Evolutionary conservation across 2,888 invertebrate genomes (phyloP), one percentile per base, ranked within the genome.

Genomic region (Torymus texanus): DNA sequence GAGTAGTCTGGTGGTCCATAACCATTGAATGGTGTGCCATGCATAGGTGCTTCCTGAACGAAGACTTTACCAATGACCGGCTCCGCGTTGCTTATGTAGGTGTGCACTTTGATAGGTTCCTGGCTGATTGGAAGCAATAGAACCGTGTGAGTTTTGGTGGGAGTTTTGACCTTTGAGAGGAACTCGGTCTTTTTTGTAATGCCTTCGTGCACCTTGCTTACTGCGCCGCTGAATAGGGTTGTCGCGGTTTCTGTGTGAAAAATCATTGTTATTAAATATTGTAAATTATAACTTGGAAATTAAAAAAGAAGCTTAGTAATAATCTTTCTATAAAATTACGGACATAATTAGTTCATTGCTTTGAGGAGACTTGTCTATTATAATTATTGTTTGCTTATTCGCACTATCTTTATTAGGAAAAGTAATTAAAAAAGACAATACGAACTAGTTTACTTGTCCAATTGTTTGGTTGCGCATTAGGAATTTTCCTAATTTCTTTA

Each of bases 1-100:
- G 72, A 61, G n/a, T 63, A 21, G 13, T 61, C 11, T 13, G 78
- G 62, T 2, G 73, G 51, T 13, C 58, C 78, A 21, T 72, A 74
- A 18, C 24, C 41, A n/a, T 50, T 4, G 14, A 24, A n/a, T 18
- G 70, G 11, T 21, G 51, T 8, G 14, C 13, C 53, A 10, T 68
- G 12, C n/a, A n/a, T 14, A n/a, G 41, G 11, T 55, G 14, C 2
- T 10, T 70, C 61, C 8, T 55, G 55, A 8, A 78, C 73, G 14
- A 61, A 68, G 1, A 78, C 68, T 24, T 68, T 75, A 14, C 83
- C 81, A 75, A 81, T 65, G 16, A 85, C 61, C 53, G 84, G 83
- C 78, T 82, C 81, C 62, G 83, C 81, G 53, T 83, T 75, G 56
- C 55, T 78, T 21, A 18, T 50, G 21, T 80, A 82, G 2, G 80